Base-by-base conservation (phyloP, 2,888 invertebrate genomes). In the Celastrina argiolus region DNA sequence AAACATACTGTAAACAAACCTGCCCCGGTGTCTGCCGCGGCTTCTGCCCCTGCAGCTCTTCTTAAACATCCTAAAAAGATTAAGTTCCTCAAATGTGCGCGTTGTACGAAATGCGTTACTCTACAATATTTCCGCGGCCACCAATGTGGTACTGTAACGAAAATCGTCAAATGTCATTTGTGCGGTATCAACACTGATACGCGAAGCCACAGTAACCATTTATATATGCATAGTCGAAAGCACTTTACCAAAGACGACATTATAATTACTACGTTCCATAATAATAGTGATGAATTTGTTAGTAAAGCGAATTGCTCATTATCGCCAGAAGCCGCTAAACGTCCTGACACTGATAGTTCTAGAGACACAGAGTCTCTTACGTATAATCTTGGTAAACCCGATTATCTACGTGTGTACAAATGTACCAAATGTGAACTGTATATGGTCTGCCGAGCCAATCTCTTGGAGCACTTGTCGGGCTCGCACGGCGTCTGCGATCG, bases 131-230 rank as follows among this genome's bases (percentile, higher is more conserved):
- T 26, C 5, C 22, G 14, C 14, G 5, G 22, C 22, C 51, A 51
- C 26, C 22, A 51, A 22, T 51, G 51, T 22, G 2, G 2, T 3
- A 0, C 10, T 26, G 8, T 22, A 8, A 12, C 12, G 8, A 51
- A 51, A 51, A 22, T 10, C 12, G 14, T 45, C 14, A 51, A 64
- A 34, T 71, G 71, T 10, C 2, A 45, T 2, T 2, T 63, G 2
- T 71, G 71, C 16, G 65, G 61, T 12, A 58, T 70, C 7, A n/a
- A 63, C 2, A 67, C 67, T 18, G 58, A 66, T 2, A 34, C 7
- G 7, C 31, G 68, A 7, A 59, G 61, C 16, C 61, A 56, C 6
- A 16, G 28, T 6, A 22, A 56, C 0, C 70, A 70, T 42, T 14
- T 41, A 12, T 18, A 59, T 8, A 31, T 68, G 2, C 70, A 70